Percentiles rank a stretch among this genome's conserved stretches.
These are phyloP conservation scores for Plebejus anna DNA, from an alignment of 2,888 invertebrate genomes.

Conservation along the genomic window DNA sequence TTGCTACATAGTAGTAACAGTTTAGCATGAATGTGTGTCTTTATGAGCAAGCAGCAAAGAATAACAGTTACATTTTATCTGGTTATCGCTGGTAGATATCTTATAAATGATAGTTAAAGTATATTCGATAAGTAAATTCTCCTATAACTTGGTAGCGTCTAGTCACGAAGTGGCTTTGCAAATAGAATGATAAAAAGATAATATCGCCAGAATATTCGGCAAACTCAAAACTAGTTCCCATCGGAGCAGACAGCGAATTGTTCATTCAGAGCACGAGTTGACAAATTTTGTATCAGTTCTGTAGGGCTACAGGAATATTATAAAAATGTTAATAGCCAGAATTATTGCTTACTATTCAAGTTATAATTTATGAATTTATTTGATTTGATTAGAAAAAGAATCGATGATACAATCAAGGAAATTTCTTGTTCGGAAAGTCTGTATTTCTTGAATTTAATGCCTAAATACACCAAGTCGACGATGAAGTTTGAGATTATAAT, in stretches of 20 bases:
- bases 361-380: background rate
- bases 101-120: background rate
- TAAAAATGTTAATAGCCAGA: background rate
- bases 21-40: no score
- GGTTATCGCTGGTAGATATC: background rate
- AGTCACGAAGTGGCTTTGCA: constrained; percentile 29
- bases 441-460: background rate
- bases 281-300: constrained; percentile 27
- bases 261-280: constrained; percentile 31
- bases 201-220: constrained; percentile 29
- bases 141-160: constrained; percentile 10
- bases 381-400: background rate
- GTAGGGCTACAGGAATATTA: constrained; percentile 23
- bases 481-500: no score
- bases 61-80: no score
- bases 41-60: no score
- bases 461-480: background rate
- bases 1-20: no score
- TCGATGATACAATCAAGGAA: background rate
- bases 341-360: background rate
- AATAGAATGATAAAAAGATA: constrained; percentile 29
- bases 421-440: background rate
- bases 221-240: constrained; percentile 28
- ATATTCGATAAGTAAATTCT: constrained; percentile 9
- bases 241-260: constrained; percentile 29